Evolutionary conservation across 37 sponge, comb jelly and placozoan species (phyloP), one percentile per base, ranked within the genome.

Genomic region (Halichondria panicea): DNA sequence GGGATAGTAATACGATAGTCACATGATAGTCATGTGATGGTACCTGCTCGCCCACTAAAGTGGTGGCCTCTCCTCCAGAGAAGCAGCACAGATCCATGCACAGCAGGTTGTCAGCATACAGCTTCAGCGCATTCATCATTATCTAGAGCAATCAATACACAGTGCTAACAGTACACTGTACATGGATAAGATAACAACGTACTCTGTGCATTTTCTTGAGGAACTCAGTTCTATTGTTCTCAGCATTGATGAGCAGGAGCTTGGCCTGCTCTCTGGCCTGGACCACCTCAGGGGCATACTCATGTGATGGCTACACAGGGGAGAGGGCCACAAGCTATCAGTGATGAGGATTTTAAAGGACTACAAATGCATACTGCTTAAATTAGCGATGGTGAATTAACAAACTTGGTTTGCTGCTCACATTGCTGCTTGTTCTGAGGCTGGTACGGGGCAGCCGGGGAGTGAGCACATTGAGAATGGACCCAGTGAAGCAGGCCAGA

Each of bases 81-180:
- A 76, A 82, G 46, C 87, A 73, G 63, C 91, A 91, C 15, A 91
- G 71, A 41, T 91, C 91, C 87, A 91, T 91, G 78, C 87, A 86
- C 37, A 86, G 33, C 13, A 91, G 52, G 55, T 91, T 91, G 68
- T 91, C 91, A 39, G 82, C 87, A 72, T 91, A 91, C 27, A 91
- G 83, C 56, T 57, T 81, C 48, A 85, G 31, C 0, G 77, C 44
- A 30, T 60, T 54, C 25, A 74, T 42, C 85, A 84, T 84, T 9
- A 39, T 42, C 87, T 82, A 35, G 25, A 34, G 15, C 1, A 71
- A 19, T n/a, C 25, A 15, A 24, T 9, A 8, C 9, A 21, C 15
- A 9, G 25, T 3, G 3, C 25, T 9, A 7, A 63, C 32, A 8
- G 60, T 59, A 8, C 7, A 22, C 19, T 8, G 11, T 59, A 24